Percentiles rank a stretch among this genome's conserved stretches.
These are phyloP conservation scores for Podargus strigoides DNA, from an alignment of 2,797 vertebrate genomes.

Conservation along the genomic window DNA sequence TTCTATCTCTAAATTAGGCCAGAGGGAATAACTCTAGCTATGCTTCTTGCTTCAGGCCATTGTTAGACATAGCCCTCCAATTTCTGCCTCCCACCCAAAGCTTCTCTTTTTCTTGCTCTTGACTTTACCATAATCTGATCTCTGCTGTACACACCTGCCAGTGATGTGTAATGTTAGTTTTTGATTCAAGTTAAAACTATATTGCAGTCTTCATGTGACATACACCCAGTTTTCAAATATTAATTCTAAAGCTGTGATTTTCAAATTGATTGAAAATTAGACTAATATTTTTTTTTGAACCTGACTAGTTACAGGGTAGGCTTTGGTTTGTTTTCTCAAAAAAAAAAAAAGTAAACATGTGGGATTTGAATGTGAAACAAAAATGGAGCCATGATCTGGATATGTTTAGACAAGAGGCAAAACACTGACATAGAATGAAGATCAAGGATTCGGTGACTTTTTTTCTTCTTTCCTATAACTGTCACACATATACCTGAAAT, in stretches of 20 bases:
- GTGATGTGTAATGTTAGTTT: neutral
- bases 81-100: neutral
- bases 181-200: neutral
- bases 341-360: neutral
- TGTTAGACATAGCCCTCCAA: neutral
- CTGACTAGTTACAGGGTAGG: neutral
- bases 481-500: neutral
- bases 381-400: neutral
- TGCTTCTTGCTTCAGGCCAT: neutral
- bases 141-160: neutral
- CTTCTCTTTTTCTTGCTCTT: neutral
- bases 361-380: neutral
- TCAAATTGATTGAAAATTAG: neutral
- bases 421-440: neutral
- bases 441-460: neutral
- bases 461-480: neutral
- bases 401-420: neutral
- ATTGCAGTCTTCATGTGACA: neutral
- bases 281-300: neutral
- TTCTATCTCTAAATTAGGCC: neutral
- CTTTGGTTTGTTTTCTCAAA: neutral
- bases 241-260: neutral
- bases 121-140: neutral
- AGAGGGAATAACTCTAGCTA: neutral
- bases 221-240: neutral